phyloP scores from a whole-genome alignment of 2,888 invertebrate genomes.

The Zonitis immaculata region DNA sequence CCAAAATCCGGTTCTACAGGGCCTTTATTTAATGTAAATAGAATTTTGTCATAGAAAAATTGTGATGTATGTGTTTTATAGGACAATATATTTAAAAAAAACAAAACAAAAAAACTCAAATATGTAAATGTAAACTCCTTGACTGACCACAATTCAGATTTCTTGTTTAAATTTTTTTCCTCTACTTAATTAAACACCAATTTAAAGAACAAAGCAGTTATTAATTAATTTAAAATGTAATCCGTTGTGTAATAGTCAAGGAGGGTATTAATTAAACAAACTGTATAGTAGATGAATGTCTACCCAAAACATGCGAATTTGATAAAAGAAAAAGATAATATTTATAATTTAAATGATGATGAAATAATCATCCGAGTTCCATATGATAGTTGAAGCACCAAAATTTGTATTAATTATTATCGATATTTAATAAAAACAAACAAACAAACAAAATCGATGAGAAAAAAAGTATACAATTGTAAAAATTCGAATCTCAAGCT shows the following conservation, averaged over 20 bases:
- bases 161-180: slow-evolving; percentile 18
- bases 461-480: slow-evolving; percentile 42
- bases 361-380: slow-evolving; percentile 37
- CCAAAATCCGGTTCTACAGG: slow-evolving; percentile 39
- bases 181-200: no score
- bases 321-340: slow-evolving; percentile 13
- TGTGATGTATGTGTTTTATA: slow-evolving; percentile 48
- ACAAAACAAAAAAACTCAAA: neutral
- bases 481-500: slow-evolving; percentile 39
- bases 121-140: slow-evolving; percentile 35
- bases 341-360: slow-evolving; percentile 25
- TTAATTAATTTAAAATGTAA: slow-evolving; percentile 6
- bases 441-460: slow-evolving; percentile 32
- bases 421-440: neutral
- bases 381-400: slow-evolving; percentile 48
- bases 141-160: slow-evolving; percentile 29
- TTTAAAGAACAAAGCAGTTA: no score
- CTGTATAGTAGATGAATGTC: slow-evolving; percentile 35
- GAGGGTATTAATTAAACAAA: slow-evolving; percentile 25
- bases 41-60: slow-evolving; percentile 43
- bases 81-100: slow-evolving; percentile 48
- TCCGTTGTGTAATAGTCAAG: slow-evolving; percentile 27
- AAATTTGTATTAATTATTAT: slow-evolving; percentile 42
- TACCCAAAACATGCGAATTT: slow-evolving; percentile 23
- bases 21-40: slow-evolving; percentile 46